Base-by-base conservation (phyloP, 2,888 invertebrate genomes). In the Cyrtodaria siliqua region DNA sequence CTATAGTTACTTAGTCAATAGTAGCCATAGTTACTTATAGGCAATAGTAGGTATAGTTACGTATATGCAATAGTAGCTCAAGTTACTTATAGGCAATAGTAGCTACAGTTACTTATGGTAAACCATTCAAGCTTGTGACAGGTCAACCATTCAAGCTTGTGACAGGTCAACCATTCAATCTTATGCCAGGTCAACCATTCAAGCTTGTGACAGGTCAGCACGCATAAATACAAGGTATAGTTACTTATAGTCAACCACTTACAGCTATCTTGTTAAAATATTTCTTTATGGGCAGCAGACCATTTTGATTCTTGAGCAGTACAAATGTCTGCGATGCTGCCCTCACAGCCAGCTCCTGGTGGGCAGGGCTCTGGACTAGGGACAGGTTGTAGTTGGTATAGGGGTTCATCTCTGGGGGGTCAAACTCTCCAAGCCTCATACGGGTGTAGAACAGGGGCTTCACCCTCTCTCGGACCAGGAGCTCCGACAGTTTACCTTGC, bases 351-450 rank as follows among this genome's bases (percentile, higher is more conserved):
- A 89, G 78, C 4, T 71, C 29, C 26, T 77, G 71, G 59, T 90
- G 89, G 26, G 61, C 82, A 0, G 76, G 74, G 53, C 79, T 87
- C 61, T 87, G 85, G 2, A 88, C 86, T 9, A 80, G 40, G 1
- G 84, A 80, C 53, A 84, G 50, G 66, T 79, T 83, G 24, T 83
- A 69, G 14, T 69, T 40, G 6, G 67, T 47, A 71, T 90, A 91
- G 0, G 91, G 91, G 73, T 90, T 91, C 88, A 89, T 88, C 50
- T 69, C 57, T 3, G 83, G 83, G 0, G 90, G 90, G 63, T 90
- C 90, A 76, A 90, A 90, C 62, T 89, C 89, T n/a, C 90, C 90
- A 2, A 90, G 79, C 60, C 88, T 79, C 89, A 90, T 89, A 67
- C 90, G 77, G 24, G 89, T 89, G 66, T 88, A 85, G 74, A 90